Percentiles rank a stretch among this genome's conserved stretches.
phyloP scores from a whole-genome alignment of 2,797 vertebrate species.

The Lacerta viridis region DNA sequence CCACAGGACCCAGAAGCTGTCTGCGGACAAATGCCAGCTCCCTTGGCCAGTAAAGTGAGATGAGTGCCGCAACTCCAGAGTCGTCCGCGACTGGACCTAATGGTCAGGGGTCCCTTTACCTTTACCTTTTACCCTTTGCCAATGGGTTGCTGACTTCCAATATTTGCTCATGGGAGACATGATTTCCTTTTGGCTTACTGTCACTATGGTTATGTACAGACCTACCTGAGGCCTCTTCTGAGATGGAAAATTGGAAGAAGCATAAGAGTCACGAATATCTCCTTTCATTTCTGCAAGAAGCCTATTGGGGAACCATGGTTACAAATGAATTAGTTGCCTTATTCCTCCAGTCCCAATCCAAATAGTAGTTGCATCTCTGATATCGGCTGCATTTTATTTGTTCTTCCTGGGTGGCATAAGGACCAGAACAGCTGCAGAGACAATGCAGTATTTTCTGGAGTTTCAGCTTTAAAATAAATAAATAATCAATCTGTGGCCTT shows the following conservation, averaged over 20 bases:
- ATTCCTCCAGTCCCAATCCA: background rate
- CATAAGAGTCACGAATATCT: background rate
- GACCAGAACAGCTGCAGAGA: slow-evolving; percentile 19
- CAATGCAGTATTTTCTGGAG: background rate
- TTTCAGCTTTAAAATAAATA: background rate
- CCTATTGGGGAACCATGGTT: background rate
- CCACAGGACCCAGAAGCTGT: no score
- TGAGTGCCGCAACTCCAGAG: no score
- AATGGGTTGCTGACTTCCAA: no score
- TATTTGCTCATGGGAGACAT: no score
- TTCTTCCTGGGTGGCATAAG: background rate
- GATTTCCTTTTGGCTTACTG: no score
- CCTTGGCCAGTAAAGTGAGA: no score
- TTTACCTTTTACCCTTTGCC: no score
- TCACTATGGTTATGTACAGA: no score
- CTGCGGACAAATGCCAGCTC: no score
- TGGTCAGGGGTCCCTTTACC: no score
- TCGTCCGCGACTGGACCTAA: no score
- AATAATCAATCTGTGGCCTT: background rate
- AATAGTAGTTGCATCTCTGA: background rate
- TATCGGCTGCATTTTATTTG: background rate
- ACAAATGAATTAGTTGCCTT: background rate
- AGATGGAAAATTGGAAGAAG: background rate
- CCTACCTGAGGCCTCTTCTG: background rate
- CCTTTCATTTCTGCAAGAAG: background rate